Evolutionary conservation across 2,113 vertebrate genomes (phyloP), one percentile per base, ranked within the genome.

Genomic region (Etia nguti): DNA sequence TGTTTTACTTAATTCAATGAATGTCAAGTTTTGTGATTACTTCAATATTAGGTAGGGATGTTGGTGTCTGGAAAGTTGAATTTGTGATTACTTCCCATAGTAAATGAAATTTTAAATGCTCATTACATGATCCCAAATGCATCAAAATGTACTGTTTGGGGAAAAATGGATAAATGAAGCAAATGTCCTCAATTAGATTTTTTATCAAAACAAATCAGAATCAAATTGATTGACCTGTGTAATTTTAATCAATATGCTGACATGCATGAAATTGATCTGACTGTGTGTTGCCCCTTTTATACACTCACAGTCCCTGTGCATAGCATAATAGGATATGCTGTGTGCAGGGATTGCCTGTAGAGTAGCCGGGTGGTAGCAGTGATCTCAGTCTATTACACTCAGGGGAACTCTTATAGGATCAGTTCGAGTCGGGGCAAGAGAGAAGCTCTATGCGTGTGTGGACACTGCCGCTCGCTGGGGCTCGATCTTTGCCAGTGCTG

Each of bases 401-500:
- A 70, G 84, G 91, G 91, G 90, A 89, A 79, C 50, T 10, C 84
- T 94, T 91, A 90, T 84, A 88, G 89, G 88, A 84, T 92, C 89
- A 81, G 84, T 52, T 65, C 1, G 11, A 81, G 57, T 75, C 50
- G 2, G 20, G 2, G 46, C 62, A 22, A 20, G 59, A 80, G 65
- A 59, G 52, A 82, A 82, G 41, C 60, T 77, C 18, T 77, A 6
- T 79, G 60, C 86, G 36, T 89, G 62, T 60, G 22, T 38, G 29
- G n/a, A 59, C 31, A 80, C 75, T 77, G 31, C 89, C 60, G 88
- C 87, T 91, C 68, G 83, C 86, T 85, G 80, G 18, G 89, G 79
- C 82, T 85, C 24, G 75, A 85, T 89, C 55, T 79, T 79, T 26
- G 75, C 85, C 86, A 59, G 65, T 84, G 88, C 84, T 75, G 29